Percentiles rank a stretch among this genome's conserved stretches.
phyloP scores from a whole-genome alignment of 2,888 invertebrate genomes.

The Odontocerum albicorne region DNA sequence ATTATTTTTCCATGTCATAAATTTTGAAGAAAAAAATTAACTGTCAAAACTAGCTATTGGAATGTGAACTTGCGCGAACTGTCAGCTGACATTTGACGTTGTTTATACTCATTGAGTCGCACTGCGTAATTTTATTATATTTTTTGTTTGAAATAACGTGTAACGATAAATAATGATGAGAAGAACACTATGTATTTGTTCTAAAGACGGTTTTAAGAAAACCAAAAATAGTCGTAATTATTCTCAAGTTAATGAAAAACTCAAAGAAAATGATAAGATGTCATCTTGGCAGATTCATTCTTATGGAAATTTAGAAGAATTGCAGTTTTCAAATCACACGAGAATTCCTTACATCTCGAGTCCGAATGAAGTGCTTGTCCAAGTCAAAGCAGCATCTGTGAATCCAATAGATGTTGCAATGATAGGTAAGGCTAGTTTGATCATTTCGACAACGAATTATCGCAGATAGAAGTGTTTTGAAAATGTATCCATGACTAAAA shows the following conservation, averaged over 20 bases:
- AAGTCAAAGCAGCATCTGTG: constrained; percentile 82
- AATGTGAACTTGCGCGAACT: too few relatives aligned
- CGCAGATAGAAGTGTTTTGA: too few relatives aligned
- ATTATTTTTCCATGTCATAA: too few relatives aligned
- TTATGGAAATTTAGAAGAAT: constrained; percentile 69
- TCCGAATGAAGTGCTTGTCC: constrained; percentile 78
- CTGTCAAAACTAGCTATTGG: too few relatives aligned
- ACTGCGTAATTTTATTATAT: too few relatives aligned
- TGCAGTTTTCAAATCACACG: constrained; percentile 63
- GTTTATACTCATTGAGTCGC: too few relatives aligned
- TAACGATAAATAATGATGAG: too few relatives aligned
- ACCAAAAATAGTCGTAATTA: neutral
- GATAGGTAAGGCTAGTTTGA: constrained; percentile 69
- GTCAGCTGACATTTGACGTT: too few relatives aligned
- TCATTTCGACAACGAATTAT: too few relatives aligned
- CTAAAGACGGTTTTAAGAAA: neutral
- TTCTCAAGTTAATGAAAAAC: constrained; percentile 4
- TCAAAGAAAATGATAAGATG: constrained; percentile 54
- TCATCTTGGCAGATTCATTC: constrained; percentile 81
- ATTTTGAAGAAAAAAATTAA: too few relatives aligned
- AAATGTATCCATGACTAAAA: too few relatives aligned
- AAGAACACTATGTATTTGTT: too few relatives aligned
- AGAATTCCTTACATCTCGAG: constrained; percentile 69
- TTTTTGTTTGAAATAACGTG: neutral
- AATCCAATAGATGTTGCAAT: constrained; percentile 91